Evolutionary conservation across 2,888 invertebrate genomes (phyloP).

Genomic region (Spilarctia lutea): DNA sequence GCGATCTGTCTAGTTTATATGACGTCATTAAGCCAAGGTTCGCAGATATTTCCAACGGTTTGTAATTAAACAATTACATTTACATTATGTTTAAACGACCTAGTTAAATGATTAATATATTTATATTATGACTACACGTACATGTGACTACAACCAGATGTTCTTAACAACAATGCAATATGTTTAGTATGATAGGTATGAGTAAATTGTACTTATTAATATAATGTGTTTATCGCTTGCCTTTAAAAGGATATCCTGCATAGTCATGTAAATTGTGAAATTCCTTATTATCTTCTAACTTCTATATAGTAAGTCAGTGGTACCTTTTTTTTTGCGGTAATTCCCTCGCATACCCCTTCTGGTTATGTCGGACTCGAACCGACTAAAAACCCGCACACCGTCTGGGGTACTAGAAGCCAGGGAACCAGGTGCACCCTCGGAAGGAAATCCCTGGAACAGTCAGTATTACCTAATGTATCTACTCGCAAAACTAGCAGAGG

Average conservation of each 20-base stretch:
- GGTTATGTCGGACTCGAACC: no score
- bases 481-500: no score
- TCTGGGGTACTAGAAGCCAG: no score
- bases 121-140: not conserved
- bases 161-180: not conserved
- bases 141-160: not conserved
- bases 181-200: not conserved
- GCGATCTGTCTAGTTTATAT: no score
- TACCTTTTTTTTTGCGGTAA: no score
- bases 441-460: no score
- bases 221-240: not conserved
- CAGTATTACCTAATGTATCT: not conserved
- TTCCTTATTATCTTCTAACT: not conserved
- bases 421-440: no score
- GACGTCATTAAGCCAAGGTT: no score
- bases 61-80: not conserved
- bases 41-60: no score
- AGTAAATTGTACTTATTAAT: not conserved
- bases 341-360: no score
- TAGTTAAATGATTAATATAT: not conserved
- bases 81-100: not conserved
- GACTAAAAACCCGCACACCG: no score
- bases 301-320: no score
- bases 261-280: not conserved
- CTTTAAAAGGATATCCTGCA: not conserved